These are phyloP conservation scores for Pempheris klunzingeri DNA, from an alignment of 2,797 vertebrate genomes.

Conservation along the genomic window DNA sequence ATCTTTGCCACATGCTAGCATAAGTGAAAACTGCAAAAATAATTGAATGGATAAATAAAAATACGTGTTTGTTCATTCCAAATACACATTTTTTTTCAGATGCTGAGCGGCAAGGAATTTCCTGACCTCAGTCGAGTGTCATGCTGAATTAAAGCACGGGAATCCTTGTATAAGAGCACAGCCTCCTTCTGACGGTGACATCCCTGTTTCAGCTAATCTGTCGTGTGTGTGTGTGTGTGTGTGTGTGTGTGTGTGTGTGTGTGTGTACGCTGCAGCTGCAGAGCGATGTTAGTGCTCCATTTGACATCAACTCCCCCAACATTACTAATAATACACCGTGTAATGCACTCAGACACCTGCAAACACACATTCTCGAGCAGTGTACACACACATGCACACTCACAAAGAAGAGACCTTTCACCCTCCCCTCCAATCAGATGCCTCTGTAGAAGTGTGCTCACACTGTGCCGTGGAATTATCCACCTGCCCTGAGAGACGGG, in stretches of 20 bases:
- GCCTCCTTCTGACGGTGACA: not conserved
- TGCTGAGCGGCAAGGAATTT: not conserved
- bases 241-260: conserved; percentile 10
- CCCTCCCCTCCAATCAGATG: conserved; percentile 44
- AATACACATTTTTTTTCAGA: not conserved
- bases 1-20: not conserved
- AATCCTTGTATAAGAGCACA: conserved; percentile 5
- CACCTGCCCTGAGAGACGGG: conserved; percentile 51
- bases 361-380: conserved; percentile 2
- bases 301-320: conserved; percentile 4
- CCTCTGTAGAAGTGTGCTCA: conserved; percentile 27
- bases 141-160: not conserved
- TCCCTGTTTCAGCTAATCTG: not conserved
- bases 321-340: not conserved
- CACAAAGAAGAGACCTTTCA: conserved; percentile 13
- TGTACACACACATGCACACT: not conserved
- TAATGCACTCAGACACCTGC: conserved; percentile 20
- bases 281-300: conserved; percentile 13
- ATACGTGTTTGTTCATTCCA: not conserved
- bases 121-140: not conserved
- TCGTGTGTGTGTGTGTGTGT: conserved; percentile 5
- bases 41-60: not conserved
- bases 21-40: not conserved
- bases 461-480: conserved; percentile 38
- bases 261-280: conserved; percentile 1